Conservation (phyloP, 2,888 invertebrate species). For the Monoplex corrugatus region DNA sequence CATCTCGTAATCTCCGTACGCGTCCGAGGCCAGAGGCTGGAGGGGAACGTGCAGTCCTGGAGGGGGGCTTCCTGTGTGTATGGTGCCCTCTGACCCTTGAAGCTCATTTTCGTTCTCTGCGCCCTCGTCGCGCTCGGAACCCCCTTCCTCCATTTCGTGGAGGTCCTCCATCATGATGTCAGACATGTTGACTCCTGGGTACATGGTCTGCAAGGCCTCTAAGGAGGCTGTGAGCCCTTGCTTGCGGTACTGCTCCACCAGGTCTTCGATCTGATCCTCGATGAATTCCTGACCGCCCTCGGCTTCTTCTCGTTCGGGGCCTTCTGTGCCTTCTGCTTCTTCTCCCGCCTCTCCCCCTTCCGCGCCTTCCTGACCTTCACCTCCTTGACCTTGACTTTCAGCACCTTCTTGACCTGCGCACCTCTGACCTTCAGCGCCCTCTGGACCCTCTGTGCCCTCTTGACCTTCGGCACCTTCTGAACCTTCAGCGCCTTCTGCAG, state of each 20-base stretch:
- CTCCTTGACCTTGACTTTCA: background rate
- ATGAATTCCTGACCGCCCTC: slow-evolving; percentile 41
- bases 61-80: background rate
- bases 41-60: background rate
- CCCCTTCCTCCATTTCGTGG: slow-evolving; percentile 7
- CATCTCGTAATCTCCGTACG: slow-evolving; percentile 41
- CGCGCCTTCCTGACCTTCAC: no score
- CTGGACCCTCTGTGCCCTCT: background rate
- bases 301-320: slow-evolving; percentile 31
- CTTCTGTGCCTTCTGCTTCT: background rate
- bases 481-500: background rate
- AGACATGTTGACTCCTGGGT: slow-evolving; percentile 54
- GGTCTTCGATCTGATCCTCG: slow-evolving; percentile 46
- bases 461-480: background rate
- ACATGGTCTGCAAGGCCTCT: slow-evolving; percentile 50
- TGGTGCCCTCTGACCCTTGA: background rate
- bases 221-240: slow-evolving; percentile 43
- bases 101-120: slow-evolving; percentile 23
- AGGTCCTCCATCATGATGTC: slow-evolving; percentile 39
- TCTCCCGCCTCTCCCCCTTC: background rate
- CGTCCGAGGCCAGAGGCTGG: slow-evolving; percentile 23
- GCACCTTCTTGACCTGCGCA: background rate
- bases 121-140: background rate
- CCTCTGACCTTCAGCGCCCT: background rate
- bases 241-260: slow-evolving; percentile 42